These are phyloP conservation scores for Staurois parvus DNA, from an alignment of 2,797 vertebrate species.

Conservation along the genomic window DNA sequence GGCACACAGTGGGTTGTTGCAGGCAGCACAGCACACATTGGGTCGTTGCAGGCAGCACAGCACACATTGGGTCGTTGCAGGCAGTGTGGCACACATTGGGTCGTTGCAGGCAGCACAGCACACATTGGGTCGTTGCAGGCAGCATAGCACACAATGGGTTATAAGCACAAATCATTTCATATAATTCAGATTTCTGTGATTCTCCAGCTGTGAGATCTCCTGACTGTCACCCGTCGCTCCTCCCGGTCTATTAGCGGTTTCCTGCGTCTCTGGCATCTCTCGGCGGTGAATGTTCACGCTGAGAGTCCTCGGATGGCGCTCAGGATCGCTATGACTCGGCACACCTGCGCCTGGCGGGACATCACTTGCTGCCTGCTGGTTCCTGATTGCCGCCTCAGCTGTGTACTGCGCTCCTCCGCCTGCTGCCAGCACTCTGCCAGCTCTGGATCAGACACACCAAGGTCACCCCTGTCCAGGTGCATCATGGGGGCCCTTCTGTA, in stretches of 20 bases:
- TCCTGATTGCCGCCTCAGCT: slow-evolving; percentile 37
- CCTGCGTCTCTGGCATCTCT: neutral
- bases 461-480: slow-evolving; percentile 25
- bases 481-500: neutral
- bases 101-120: too few species aligned
- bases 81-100: too few species aligned
- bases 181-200: slow-evolving; percentile 6
- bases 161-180: neutral
- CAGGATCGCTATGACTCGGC: neutral
- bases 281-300: slow-evolving; percentile 6
- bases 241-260: slow-evolving; percentile 14
- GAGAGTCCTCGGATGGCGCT: slow-evolving; percentile 39
- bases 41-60: too few species aligned
- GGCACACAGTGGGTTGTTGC: too few species aligned
- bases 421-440: neutral
- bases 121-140: too few species aligned
- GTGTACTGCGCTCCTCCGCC: too few species aligned
- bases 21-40: too few species aligned
- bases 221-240: slow-evolving; percentile 25
- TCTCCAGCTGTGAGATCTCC: slow-evolving; percentile 44
- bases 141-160: neutral
- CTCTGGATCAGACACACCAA: slow-evolving; percentile 14
- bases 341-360: slow-evolving; percentile 35
- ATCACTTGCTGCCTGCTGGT: slow-evolving; percentile 15
- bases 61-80: too few species aligned